Evolutionary conservation across 2,888 invertebrate genomes (phyloP).

Genomic region (Drosophila suboccidentalis): DNA sequence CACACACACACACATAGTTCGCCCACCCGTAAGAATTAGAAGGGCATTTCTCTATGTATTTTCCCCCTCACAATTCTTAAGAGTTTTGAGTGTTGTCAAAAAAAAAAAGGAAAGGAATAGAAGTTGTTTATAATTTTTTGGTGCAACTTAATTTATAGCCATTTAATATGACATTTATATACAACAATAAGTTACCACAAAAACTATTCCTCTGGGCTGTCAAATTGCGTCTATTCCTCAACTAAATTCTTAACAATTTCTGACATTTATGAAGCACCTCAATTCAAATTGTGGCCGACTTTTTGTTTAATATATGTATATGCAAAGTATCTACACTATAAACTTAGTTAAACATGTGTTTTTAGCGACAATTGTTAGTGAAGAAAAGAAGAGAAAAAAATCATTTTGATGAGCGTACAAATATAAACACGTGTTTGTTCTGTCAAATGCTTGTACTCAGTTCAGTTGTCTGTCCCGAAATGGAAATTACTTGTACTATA

Average conservation of each 20-base stretch:
- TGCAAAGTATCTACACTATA: slow-evolving; percentile 16
- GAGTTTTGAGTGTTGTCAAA: slow-evolving; percentile 48
- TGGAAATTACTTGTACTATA: slow-evolving; percentile 66
- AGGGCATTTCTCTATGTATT: slow-evolving; percentile 46
- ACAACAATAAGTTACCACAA: slow-evolving; percentile 59
- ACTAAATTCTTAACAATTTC: slow-evolving; percentile 44
- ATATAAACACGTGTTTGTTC: slow-evolving; percentile 74
- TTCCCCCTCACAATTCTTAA: slow-evolving; percentile 36
- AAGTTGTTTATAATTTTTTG: slow-evolving; percentile 46
- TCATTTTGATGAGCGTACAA: slow-evolving; percentile 66
- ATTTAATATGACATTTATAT: slow-evolving; percentile 73
- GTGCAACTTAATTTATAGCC: slow-evolving; percentile 60
- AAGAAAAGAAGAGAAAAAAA: slow-evolving; percentile 6
- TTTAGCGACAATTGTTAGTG: slow-evolving; percentile 20
- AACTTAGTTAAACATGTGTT: slow-evolving; percentile 56
- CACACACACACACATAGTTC: slow-evolving; percentile 7
- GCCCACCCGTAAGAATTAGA: slow-evolving; percentile 48
- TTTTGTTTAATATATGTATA: slow-evolving; percentile 8
- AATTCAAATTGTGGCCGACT: slow-evolving; percentile 21
- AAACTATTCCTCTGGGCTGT: slow-evolving; percentile 35
- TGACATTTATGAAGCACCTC: slow-evolving; percentile 39
- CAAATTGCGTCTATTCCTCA: slow-evolving; percentile 50
- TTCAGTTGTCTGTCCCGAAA: slow-evolving; percentile 48
- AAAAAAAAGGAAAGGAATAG: slow-evolving; percentile 17
- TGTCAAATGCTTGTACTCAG: slow-evolving; percentile 50